These are phyloP conservation scores for Coenonympha glycerion DNA, from an alignment of 2,888 invertebrate species.

Conservation along the genomic window DNA sequence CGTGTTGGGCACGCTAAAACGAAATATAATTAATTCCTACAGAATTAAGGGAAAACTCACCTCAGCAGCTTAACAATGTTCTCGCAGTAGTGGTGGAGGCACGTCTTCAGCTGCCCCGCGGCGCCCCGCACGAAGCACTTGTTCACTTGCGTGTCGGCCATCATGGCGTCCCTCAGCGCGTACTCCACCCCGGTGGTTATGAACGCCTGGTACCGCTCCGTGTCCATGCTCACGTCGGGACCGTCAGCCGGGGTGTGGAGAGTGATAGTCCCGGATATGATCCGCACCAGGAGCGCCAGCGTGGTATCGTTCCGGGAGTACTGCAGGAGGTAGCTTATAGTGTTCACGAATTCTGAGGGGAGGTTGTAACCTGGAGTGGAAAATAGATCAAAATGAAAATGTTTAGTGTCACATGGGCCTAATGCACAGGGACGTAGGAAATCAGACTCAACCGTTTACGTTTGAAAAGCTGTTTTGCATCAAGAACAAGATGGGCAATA, in stretches of 20 bases:
- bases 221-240: constrained; percentile 51
- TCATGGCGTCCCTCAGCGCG: constrained; percentile 57
- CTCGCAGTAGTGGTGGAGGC: constrained; percentile 59
- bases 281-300: constrained; percentile 77
- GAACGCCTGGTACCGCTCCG: constrained; percentile 56
- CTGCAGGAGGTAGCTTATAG: constrained; percentile 77
- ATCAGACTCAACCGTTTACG: no score
- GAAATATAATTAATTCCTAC: no score
- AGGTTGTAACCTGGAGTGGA: constrained; percentile 71
- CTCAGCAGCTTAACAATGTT: constrained; percentile 63
- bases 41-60: constrained; percentile 35
- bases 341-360: constrained; percentile 77
- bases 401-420: neutral
- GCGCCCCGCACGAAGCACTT: constrained; percentile 38
- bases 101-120: constrained; percentile 48
- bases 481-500: no score
- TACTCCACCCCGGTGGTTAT: constrained; percentile 62
- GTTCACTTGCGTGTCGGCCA: constrained; percentile 57
- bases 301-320: constrained; percentile 76
- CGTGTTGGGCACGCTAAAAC: no score
- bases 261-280: constrained; percentile 77
- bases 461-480: neutral
- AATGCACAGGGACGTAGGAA: no score
- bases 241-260: constrained; percentile 62
- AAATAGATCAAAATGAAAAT: neutral